Evolutionary conservation across 1,140 invertebrate genomes (phyloP), one percentile per base, ranked within the genome.

Genomic region (Akabosia matsudoensis): DNA sequence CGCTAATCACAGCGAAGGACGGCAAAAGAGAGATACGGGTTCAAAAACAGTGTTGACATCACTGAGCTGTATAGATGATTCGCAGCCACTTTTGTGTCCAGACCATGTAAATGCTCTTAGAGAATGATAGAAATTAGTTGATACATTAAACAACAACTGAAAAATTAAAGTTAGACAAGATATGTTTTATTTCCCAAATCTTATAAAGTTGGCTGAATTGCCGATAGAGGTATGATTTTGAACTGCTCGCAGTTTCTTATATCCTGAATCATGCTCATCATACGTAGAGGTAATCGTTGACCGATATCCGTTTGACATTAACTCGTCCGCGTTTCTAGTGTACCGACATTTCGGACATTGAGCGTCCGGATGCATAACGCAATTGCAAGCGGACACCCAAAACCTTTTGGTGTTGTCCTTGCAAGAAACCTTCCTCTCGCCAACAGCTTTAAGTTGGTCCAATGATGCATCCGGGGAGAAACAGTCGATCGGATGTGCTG

Each of bases 171-270:
- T 13, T 22, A 31, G n/a, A 67, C 2, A 67, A 4, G 28, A 7
- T 30, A 67, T 3, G 28, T 67, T 67, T 67, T 67, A 67, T 30
- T 67, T 67, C 13, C 61, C 61, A 67, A 67, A 67, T 67, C 61
- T 28, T 67, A 67, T 67, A 67, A 67, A 67, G 61, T 67, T 67
- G 1, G 28, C 61, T 14, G 54, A 56, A 7, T 31, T 67, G n/a
- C 61, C 14, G 4, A 67, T 4, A 30, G 61, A 30, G 26, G 30
- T 7, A 10, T 67, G 28, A 10, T 67, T 45, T 45, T 45, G 37
- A 18, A 45, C 18, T 18, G 18, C 7, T 45, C 37, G 61, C 10
- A 67, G 61, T 67, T 28, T 28, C n/a, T 30, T 30, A 30, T 31
- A 30, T 2, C 13, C 31, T 28, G 24, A 16, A 13, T 31, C 7